A percentile compares a stretch with the other conserved stretches of the same genome.
Evolutionary conservation across 2,797 vertebrate species (phyloP).

Genomic region (Pempheris klunzingeri): DNA sequence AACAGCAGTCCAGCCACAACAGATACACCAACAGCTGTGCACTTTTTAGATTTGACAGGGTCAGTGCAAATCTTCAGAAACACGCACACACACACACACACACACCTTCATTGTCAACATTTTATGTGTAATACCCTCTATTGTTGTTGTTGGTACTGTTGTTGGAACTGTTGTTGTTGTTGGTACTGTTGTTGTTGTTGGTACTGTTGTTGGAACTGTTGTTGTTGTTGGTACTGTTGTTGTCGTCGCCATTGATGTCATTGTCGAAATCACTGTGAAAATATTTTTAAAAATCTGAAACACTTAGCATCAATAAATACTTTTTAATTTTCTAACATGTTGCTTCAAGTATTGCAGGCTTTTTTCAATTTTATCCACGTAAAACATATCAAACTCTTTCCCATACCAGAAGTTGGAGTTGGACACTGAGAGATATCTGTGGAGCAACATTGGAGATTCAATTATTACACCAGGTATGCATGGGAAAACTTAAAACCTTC

Average conservation of each 20-base stretch:
- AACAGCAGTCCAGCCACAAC: too few relatives aligned
- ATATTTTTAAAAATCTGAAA: too few relatives aligned
- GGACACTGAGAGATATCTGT: constrained; percentile 28
- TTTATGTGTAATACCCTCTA: constrained; percentile 2
- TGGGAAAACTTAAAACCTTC: not conserved
- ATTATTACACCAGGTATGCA: not conserved
- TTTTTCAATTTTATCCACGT: not conserved
- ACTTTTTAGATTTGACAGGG: too few relatives aligned
- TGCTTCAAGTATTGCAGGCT: too few relatives aligned
- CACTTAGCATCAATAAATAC: too few relatives aligned
- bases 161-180: not conserved
- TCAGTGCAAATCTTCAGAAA: too few relatives aligned
- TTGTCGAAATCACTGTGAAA: not conserved
- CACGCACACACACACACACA: too few relatives aligned
- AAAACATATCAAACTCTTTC: not conserved
- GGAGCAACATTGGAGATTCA: constrained; percentile 5
- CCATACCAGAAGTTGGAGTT: constrained; percentile 13
- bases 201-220: too few relatives aligned
- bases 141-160: not conserved
- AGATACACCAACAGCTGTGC: too few relatives aligned
- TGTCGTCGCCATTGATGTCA: not conserved
- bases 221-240: not conserved
- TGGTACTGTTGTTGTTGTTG: not conserved
- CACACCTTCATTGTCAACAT: too few relatives aligned
- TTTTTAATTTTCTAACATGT: not conserved